Conservation (phyloP, 2,888 invertebrate species). For the Nasonia oneida region DNA sequence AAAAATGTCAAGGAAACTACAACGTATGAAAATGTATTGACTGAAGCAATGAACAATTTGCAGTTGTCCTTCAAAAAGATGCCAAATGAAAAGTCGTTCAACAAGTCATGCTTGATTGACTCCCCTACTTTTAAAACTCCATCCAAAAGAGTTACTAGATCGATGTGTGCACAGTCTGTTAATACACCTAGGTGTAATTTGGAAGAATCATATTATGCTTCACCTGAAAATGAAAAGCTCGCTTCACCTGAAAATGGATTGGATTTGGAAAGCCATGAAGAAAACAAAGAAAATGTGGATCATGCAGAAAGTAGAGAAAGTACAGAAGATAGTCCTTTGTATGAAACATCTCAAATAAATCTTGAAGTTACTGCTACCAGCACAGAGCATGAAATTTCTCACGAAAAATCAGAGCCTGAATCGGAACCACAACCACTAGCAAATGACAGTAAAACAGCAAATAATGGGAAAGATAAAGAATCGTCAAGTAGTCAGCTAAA, state of each 20-base stretch:
- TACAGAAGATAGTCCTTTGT: constrained; percentile 9
- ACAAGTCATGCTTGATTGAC: constrained; percentile 59
- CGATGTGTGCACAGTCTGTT: constrained; percentile 56
- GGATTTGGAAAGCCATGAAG: constrained; percentile 14
- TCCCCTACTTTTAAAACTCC: constrained; percentile 64
- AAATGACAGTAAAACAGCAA: neutral
- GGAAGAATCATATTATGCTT: constrained; percentile 46
- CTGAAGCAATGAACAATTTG: constrained; percentile 66
- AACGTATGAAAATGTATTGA: constrained; percentile 67
- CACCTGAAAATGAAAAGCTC: constrained; percentile 6
- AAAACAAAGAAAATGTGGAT: constrained; percentile 47
- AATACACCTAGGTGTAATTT: constrained; percentile 36
- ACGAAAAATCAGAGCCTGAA: constrained; percentile 48
- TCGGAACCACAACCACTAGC: no score
- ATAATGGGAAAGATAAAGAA: neutral
- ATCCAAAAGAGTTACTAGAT: constrained; percentile 62
- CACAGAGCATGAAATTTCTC: constrained; percentile 53
- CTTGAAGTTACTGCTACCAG: constrained; percentile 51
- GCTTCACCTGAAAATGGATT: neutral
- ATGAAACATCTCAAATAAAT: constrained; percentile 50
- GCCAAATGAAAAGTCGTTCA: constrained; percentile 49
- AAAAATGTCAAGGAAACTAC: constrained; percentile 50
- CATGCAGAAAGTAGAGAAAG: neutral
- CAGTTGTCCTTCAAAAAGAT: constrained; percentile 64
- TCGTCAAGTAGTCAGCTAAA: neutral